A percentile compares a stretch with the other conserved stretches of the same genome.
Evolutionary conservation across 2,797 vertebrate species (phyloP).

Genomic region (Ctenopoma kingsleyae): DNA sequence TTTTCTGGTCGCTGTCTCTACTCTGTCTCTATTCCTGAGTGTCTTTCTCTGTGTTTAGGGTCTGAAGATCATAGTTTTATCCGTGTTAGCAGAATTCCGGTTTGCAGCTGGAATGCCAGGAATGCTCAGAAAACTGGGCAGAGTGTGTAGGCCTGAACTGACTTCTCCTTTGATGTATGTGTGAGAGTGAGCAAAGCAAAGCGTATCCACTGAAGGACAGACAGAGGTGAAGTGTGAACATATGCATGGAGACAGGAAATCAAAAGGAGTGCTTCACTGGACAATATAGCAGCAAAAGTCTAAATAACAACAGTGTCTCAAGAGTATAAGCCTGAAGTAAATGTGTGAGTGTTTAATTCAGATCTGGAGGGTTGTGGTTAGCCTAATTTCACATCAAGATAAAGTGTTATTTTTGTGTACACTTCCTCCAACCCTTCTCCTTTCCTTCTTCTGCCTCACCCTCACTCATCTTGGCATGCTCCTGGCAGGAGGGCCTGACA

Average conservation of each 20-base stretch:
- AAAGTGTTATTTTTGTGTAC: conserved; percentile 63
- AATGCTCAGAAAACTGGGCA: conserved; percentile 53
- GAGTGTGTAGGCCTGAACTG: conserved; percentile 38
- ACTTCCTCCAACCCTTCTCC: conserved; percentile 39
- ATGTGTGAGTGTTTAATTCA: conserved; percentile 29
- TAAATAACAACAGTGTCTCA: conserved; percentile 37
- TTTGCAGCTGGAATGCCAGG: conserved; percentile 67
- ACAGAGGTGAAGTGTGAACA: conserved; percentile 18
- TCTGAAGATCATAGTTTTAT: conserved; percentile 49
- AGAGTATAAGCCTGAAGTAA: conserved; percentile 8
- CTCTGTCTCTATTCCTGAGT: conserved; percentile 34
- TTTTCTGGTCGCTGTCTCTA: conserved; percentile 27
- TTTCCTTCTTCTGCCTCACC: conserved; percentile 40
- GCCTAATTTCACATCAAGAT: conserved; percentile 59
- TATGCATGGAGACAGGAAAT: conserved; percentile 34
- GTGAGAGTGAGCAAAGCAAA: conserved; percentile 11
- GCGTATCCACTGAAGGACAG: conserved; percentile 17
- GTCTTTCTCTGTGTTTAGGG: conserved; percentile 23
- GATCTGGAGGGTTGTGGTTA: conserved; percentile 44
- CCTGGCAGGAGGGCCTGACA: conserved; percentile 32
- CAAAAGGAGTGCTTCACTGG: conserved; percentile 30
- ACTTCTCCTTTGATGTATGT: conserved; percentile 62
- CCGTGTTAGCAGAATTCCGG: conserved; percentile 56
- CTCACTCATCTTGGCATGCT: conserved; percentile 51
- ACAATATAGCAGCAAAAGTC: conserved; percentile 31